Percentiles rank a stretch among this genome's conserved stretches.
phyloP scores from a whole-genome alignment of 2,888 invertebrate genomes.

The Sinotaia quadrata region DNA sequence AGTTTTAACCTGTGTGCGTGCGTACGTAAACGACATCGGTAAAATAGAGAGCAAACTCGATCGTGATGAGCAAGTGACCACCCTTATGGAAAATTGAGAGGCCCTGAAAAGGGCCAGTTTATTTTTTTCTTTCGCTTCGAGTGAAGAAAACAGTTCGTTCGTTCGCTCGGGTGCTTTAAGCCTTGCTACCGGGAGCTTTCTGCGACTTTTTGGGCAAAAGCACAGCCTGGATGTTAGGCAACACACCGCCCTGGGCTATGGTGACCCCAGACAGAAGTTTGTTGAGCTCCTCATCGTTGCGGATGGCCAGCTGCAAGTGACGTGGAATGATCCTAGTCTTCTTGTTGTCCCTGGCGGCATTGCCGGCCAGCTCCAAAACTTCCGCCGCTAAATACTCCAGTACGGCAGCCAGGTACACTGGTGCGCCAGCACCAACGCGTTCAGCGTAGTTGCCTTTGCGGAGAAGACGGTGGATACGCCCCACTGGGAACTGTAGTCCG shows the following conservation, averaged over 20 bases:
- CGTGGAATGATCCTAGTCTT: constrained; percentile 82
- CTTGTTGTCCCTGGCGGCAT: constrained; percentile 76
- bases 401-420: constrained; percentile 72
- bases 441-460: constrained; percentile 69
- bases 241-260: constrained; percentile 87
- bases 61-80: too few species aligned
- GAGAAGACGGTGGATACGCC: constrained; percentile 67
- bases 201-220: constrained; percentile 82
- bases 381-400: constrained; percentile 77
- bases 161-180: too few species aligned
- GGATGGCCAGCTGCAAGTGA: constrained; percentile 83
- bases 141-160: too few species aligned
- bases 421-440: constrained; percentile 71
- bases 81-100: too few species aligned
- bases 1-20: too few species aligned
- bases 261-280: constrained; percentile 84
- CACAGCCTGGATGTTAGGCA: constrained; percentile 83
- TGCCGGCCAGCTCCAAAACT: constrained; percentile 73
- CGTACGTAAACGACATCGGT: too few species aligned
- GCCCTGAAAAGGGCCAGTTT: too few species aligned
- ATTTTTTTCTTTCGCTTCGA: too few species aligned
- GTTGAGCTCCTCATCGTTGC: constrained; percentile 87
- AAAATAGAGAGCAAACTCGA: too few species aligned
- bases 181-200: constrained; percentile 8
- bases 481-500: constrained; percentile 68